Percentiles rank a stretch among this genome's conserved stretches.
These are phyloP conservation scores for Allobates femoralis DNA, from an alignment of 2,797 vertebrate species.

Conservation along the genomic window DNA sequence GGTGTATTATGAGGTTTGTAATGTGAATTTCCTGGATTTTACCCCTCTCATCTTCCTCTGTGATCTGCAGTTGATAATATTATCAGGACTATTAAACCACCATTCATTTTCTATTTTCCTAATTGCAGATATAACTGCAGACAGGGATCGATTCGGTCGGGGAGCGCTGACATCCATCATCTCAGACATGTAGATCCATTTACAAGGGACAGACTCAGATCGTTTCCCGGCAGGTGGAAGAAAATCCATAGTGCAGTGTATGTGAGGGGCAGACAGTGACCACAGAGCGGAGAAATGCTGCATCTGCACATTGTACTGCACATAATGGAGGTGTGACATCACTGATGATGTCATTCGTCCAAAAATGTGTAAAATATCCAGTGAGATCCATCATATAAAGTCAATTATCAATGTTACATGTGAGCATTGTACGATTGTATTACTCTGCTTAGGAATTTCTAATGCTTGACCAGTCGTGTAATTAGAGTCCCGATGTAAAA, in stretches of 20 bases:
- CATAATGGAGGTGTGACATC: background rate
- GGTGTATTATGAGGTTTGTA: too few relatives aligned
- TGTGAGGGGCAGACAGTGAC: background rate
- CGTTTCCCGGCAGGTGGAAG: background rate
- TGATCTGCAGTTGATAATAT: background rate
- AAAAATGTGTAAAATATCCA: too few relatives aligned
- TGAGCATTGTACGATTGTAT: background rate
- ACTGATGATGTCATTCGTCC: background rate
- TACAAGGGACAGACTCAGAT: background rate
- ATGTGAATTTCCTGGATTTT: background rate
- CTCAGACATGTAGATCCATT: background rate
- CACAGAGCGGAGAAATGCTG: background rate
- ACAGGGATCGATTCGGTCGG: background rate
- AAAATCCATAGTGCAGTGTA: background rate
- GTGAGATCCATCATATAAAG: background rate
- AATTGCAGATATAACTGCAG: conserved; percentile 13
- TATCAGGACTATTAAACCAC: background rate
- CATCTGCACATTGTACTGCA: background rate
- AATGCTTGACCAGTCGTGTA: too few relatives aligned
- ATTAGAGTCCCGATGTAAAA: too few relatives aligned
- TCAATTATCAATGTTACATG: background rate
- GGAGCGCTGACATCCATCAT: background rate
- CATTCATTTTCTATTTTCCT: conserved; percentile 6
- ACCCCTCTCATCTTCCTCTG: too few relatives aligned
- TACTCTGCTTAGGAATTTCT: background rate